Evolutionary conservation across 1,140 invertebrate species (phyloP), one percentile per base, ranked within the genome.

Genomic region (Drosophila bocki): DNA sequence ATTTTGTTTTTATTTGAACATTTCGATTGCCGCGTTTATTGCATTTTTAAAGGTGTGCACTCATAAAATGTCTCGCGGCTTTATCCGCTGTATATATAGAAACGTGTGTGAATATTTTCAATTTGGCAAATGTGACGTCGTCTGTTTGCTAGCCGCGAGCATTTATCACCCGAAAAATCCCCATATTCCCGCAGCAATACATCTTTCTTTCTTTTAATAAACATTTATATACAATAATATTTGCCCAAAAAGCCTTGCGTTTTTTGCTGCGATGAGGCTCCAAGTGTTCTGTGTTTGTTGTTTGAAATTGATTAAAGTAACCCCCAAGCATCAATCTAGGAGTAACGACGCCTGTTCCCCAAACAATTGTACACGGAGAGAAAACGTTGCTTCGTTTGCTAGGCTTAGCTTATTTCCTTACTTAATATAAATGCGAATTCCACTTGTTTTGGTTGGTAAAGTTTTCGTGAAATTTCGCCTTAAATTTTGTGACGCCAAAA

Each of bases 301-400:
- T 81, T 84, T 75, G 63, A 70, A 88, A 88, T 88, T 90, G 85
- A 88, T 88, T 88, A 82, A 87, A 87, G 85, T 75, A 80, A 56
- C 63, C 50, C 76, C 77, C 77, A 81, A 62, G 60, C 74, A 81
- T 78, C 19, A 47, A 59, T 42, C 26, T 37, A 68, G 19, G 19
- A 71, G 78, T 75, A 62, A 60, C 72, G 67, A 67, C 48, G 82
- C 64, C 51, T 54, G 72, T 75, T 81, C 65, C 74, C 74, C 71
- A 78, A 84, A 80, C 77, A 88, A 78, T 70, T 82, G 72, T 70
- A 44, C 83, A 83, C 65, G 3, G 2, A 4, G 8, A 42, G 15
- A 33, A 26, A 61, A 33, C 3, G 19, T 13, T 8, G 26, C 26
- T 29, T 29, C 26, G 26, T 5, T 29, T 29, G 26, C 26, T 29